A percentile compares a stretch with the other conserved stretches of the same genome.
These are phyloP conservation scores for Adelphocoris suturalis DNA, from an alignment of 2,888 invertebrate species.

Conservation along the genomic window DNA sequence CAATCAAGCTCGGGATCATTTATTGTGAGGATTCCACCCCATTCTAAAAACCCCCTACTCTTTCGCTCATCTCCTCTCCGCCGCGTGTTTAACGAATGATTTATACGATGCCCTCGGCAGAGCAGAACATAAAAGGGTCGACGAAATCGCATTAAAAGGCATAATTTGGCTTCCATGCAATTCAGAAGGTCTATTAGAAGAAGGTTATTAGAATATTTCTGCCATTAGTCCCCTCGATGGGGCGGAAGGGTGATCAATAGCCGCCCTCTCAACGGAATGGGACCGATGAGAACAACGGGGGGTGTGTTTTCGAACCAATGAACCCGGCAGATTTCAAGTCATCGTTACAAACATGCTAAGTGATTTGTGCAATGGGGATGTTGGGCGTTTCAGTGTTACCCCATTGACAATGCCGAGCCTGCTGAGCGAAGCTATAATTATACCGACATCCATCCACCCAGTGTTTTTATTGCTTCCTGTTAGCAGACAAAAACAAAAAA, in stretches of 20 bases:
- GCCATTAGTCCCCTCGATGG: constrained; percentile 58
- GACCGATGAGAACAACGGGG: background rate
- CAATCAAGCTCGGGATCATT: constrained; percentile 60
- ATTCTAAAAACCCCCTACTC: background rate
- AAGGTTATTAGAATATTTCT: constrained; percentile 68
- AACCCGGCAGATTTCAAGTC: constrained; percentile 49
- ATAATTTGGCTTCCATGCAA: constrained; percentile 67
- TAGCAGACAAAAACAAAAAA: too few species aligned
- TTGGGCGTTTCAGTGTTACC: constrained; percentile 8
- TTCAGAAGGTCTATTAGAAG: constrained; percentile 69
- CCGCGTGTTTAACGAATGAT: constrained; percentile 53
- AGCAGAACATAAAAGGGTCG: constrained; percentile 2
- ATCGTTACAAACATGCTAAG: constrained; percentile 60
- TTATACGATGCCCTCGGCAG: constrained; percentile 41
- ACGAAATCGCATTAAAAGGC: constrained; percentile 65
- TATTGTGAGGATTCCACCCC: constrained; percentile 41
- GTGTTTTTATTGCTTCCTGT: background rate
- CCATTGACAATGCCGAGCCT: constrained; percentile 32
- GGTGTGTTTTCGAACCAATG: constrained; percentile 41
- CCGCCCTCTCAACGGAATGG: background rate
- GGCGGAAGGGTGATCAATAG: constrained; percentile 43
- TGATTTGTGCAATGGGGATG: constrained; percentile 53
- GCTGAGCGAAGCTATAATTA: constrained; percentile 53
- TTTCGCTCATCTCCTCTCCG: constrained; percentile 2
- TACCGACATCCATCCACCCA: constrained; percentile 3